Base-by-base conservation (phyloP, 2,888 invertebrate genomes). In the Mimachlamys varia region DNA sequence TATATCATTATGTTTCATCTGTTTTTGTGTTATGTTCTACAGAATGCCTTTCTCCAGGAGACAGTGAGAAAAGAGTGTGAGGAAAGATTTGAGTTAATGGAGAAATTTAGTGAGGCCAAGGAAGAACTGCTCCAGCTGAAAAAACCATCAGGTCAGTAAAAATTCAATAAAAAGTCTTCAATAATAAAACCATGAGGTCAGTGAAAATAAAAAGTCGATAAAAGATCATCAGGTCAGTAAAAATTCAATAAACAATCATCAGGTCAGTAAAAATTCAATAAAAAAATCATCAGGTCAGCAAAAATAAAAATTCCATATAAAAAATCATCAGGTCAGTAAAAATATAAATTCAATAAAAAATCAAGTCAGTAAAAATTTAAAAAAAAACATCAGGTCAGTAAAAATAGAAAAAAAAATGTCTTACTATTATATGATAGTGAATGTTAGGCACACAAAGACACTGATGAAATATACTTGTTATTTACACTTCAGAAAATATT, bases 1-100 rank as follows among this genome's bases (percentile, higher is more conserved):
- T 53, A 13, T 50, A 15, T 50, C 7, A 50, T 50, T 50, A 50
- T 50, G 19, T 53, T 17, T 12, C n/a, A 88, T 88, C 49, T 27
- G 27, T 44, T 90, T 44, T 10, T 53, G 37, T 50, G 3, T 87
- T 17, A 44, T 76, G 15, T 53, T 91, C 92, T 92, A 13, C 94
- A 96, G 96, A 93, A 95, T 50, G 91, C 93, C 58, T 95, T 96
- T 89, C 93, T 96, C 33, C 96, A 96, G 92, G 96, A 96, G 76
- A 96, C 96, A 1, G 96, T 96, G 19, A 93, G 95, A 50, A 94
- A 95, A 55, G 96, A 96, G 92, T 96, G 96, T 94, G 96, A 96
- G 91, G 96, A 96, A 92, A 94, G 96, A 89, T 96, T 96, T 93
- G 96, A 96, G 91, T 94, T 96, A 89, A 96, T 96, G 10, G 96